Evolutionary conservation across 2,113 vertebrate genomes (phyloP).

Genomic region (pig (Sus scrofa)): T2T-Sscrofa CM000819.6:115151501-115152000

Average conservation of each 20-base stretch:
- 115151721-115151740: neutral
- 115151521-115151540: too few relatives aligned
- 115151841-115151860: neutral
- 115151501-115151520: too few relatives aligned
- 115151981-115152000: neutral
- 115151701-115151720: neutral
- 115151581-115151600: too few relatives aligned
- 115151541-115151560: too few relatives aligned
- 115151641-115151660: neutral
- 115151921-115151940: constrained; percentile 21
- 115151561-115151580: too few relatives aligned
- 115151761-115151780: neutral
- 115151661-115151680: neutral
- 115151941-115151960: neutral
- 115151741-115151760: neutral
- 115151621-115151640: neutral
- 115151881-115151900: neutral
- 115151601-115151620: too few relatives aligned
- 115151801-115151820: neutral
- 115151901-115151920: constrained; percentile 4
- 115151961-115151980: neutral
- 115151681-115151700: neutral
- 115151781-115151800: neutral
- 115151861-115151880: neutral
- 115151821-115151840: neutral